Conservation (phyloP, 1,140 invertebrate species). For the Holcopasites calliopsidis region DNA sequence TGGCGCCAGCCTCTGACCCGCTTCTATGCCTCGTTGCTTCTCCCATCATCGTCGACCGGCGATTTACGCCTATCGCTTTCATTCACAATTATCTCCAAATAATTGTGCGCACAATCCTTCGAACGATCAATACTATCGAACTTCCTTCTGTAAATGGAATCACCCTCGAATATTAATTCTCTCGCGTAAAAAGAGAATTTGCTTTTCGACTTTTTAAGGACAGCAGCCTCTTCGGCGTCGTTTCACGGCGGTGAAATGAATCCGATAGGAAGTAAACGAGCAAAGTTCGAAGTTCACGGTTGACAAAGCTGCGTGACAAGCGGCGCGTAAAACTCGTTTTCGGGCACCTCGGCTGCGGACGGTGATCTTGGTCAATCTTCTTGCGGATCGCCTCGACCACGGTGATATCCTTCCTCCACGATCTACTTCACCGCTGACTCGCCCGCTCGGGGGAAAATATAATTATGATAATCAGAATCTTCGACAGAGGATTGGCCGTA, state of each 20-base stretch:
- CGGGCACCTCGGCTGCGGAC: conserved; percentile 36
- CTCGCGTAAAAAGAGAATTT: no score
- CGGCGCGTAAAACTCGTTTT: conserved; percentile 51
- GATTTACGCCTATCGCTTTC: conserved; percentile 34
- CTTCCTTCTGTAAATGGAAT: no score
- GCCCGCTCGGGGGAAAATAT: conserved; percentile 52
- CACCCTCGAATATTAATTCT: no score
- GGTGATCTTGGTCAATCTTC: conserved; percentile 52
- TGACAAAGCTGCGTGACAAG: conserved; percentile 51
- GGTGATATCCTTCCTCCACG: conserved; percentile 41
- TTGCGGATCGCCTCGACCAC: conserved; percentile 51
- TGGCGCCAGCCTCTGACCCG: conserved; percentile 64
- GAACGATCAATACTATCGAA: no score
- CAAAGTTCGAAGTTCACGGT: conserved; percentile 54
- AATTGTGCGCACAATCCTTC: no score
- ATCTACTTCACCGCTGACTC: conserved; percentile 52
- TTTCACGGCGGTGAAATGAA: conserved; percentile 16
- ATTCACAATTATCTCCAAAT: conserved; percentile 18
- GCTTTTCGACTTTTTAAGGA: neutral
- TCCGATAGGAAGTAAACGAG: conserved; percentile 36
- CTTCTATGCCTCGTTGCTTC: conserved; percentile 45
- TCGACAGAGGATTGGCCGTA: conserved; percentile 21
- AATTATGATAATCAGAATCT: conserved; percentile 59
- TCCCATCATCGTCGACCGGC: conserved; percentile 28
- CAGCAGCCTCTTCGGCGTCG: neutral